Base-by-base conservation (phyloP, 2,888 invertebrate species). In the Pelosia muscerda region DNA sequence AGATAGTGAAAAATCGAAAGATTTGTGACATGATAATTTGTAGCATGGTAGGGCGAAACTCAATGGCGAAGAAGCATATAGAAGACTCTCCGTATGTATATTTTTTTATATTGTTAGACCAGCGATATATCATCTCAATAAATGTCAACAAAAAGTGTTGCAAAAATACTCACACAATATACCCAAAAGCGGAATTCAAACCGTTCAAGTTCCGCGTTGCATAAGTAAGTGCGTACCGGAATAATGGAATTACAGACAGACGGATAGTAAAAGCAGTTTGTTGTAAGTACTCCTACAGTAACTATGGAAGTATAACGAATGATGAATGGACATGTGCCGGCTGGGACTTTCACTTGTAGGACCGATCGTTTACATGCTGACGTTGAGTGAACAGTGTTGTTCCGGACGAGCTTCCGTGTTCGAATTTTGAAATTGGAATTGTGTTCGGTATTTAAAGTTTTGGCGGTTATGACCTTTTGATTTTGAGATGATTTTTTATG, bases 261-360 rank as follows among this genome's bases (percentile, higher is more conserved):
- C 82, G 79, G 78, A 74, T 72, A 64, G 75, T 81, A 78, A 77
- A 78, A 72, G 73, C 56, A 53, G 23, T 75, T 65, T 9, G 58
- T 63, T 69, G 65, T 69, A 55, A 63, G 63, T 66, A 59, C 69
- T 57, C 65, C 62, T 62, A 69, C 66, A 66, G 75, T 73, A 73
- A 75, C 79, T 74, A 73, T 68, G 75, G 69, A 71, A 65, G 77
- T 73, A 66, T 49, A 54, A 61, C 67, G 65, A 68, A 57, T 79
- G 79, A 84, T 77, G 73, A 78, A 81, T 83, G 74, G 63, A 69
- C 76, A 60, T 68, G 53, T 69, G 58, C 54, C 82, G 78, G 79
- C 78, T 81, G 82, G 66, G 22, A 84, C 84, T 84, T 84, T 84
- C 82, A 84, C 84, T 84, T 63, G 74, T 62, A 71, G 72, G 69